Base-by-base conservation (phyloP, 1,140 invertebrate species). In the Halyomorpha halys region DNA sequence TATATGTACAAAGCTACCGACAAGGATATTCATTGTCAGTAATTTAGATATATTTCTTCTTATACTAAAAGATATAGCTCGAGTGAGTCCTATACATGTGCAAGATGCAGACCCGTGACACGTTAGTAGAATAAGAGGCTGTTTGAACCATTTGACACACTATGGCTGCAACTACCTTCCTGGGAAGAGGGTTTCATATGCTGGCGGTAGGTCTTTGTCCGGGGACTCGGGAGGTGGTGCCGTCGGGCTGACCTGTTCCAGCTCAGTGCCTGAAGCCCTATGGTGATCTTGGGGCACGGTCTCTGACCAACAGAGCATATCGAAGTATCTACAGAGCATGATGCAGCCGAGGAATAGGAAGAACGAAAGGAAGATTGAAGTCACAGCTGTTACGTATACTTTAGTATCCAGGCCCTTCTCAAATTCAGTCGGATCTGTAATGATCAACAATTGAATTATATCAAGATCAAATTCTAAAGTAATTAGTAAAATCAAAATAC, bases 101-200 rank as follows among this genome's bases (percentile, higher is more conserved):
- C 34, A 39, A 39, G 34, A 30, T 30, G 27, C 27, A 30, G 27
- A 39, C 34, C 34, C 34, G 34, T 39, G 34, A 39, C 27, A 30
- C 34, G 34, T 39, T 39, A 39, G 11, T 39, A 39, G 13, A 1
- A 13, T 39, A 6, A 39, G 34, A 3, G 13, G 11, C 34, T 39
- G 34, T 3, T 9, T 39, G 34, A 39, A 39, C 34, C 13, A 8
- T 6, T 11, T 3, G 34, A 13, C 6, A 13, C 6, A 6, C 13
- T 3, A 39, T 39, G 34, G 34, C 13, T 39, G 13, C 6, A 39
- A 39, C 61, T 68, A 70, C 63, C 67, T 67, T 21, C 65, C 65
- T 15, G 72, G 72, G 53, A 72, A 72, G 19, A 72, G 63, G 13
- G 72, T 69, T 21, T 72, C 72, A 45, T 72, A 72, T 9, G 72